phyloP scores from a whole-genome alignment of 2,113 vertebrate genomes.

The Calypte anna region DNA sequence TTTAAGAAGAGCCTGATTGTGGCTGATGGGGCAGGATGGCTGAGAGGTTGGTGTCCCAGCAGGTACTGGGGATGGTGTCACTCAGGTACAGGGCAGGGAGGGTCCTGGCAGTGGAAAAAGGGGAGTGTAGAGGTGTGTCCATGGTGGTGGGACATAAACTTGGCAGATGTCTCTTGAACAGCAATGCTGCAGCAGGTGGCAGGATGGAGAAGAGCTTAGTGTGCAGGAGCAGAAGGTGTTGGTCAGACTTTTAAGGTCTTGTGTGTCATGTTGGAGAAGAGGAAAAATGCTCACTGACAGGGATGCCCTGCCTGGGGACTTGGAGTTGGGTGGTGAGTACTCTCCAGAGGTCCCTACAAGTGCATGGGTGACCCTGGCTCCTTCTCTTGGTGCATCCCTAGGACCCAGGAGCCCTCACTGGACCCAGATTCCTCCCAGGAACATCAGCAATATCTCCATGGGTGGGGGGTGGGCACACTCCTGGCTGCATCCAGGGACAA shows the following conservation, averaged over 20 bases:
- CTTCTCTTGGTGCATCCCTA: background rate
- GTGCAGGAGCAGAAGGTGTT: rapidly evolving
- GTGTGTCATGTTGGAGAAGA: background rate
- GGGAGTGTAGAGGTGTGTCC: background rate
- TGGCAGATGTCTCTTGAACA: background rate
- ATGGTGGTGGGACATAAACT: background rate
- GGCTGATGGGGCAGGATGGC: rapidly evolving
- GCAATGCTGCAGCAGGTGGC: background rate
- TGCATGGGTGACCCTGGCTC: rapidly evolving
- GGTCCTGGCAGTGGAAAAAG: background rate
- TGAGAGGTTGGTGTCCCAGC: background rate
- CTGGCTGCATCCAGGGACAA: background rate
- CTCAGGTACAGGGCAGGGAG: background rate
- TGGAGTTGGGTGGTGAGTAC: background rate
- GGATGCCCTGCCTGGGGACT: too few species aligned
- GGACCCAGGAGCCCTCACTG: rapidly evolving
- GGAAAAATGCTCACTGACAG: background rate
- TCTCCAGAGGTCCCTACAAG: background rate
- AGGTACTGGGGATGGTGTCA: background rate
- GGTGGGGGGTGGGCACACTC: background rate
- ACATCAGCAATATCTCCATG: rapidly evolving
- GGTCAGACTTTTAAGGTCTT: background rate
- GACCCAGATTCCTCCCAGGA: background rate
- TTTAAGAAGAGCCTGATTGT: rapidly evolving
- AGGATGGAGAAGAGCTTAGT: background rate